Conservation (phyloP, 2,113 vertebrate species). For the Thalassoma bifasciatum region DNA sequence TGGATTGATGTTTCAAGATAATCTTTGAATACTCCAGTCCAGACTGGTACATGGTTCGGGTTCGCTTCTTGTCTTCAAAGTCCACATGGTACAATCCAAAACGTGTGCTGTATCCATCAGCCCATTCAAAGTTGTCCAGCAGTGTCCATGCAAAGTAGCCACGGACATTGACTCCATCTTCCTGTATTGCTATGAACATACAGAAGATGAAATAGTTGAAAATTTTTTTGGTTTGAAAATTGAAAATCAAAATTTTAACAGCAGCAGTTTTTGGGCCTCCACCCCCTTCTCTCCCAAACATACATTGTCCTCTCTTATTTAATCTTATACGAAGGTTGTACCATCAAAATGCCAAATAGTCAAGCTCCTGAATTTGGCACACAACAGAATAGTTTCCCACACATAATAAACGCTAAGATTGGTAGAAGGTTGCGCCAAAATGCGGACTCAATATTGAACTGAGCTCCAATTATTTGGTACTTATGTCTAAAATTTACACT, state of each 20-base stretch:
- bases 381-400: no score
- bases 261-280: no score
- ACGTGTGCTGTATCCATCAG: slow-evolving; percentile 74
- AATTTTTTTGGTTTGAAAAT: background rate
- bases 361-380: background rate
- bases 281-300: no score
- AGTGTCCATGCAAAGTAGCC: slow-evolving; percentile 85
- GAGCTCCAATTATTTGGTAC: no score
- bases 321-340: background rate
- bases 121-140: slow-evolving; percentile 89
- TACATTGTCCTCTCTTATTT: background rate
- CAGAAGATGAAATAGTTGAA: background rate
- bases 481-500: background rate
- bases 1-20: slow-evolving; percentile 75
- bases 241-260: no score
- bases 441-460: background rate
- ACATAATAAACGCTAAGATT: no score
- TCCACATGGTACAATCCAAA: slow-evolving; percentile 89
- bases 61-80: slow-evolving; percentile 75
- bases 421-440: slow-evolving; percentile 33
- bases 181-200: slow-evolving; percentile 71
- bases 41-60: slow-evolving; percentile 80
- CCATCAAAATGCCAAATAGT: background rate
- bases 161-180: slow-evolving; percentile 76
- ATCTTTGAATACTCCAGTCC: slow-evolving; percentile 83